Evolutionary conservation across 2,113 vertebrate species (phyloP).

Genomic region (Aramus guarauna): DNA sequence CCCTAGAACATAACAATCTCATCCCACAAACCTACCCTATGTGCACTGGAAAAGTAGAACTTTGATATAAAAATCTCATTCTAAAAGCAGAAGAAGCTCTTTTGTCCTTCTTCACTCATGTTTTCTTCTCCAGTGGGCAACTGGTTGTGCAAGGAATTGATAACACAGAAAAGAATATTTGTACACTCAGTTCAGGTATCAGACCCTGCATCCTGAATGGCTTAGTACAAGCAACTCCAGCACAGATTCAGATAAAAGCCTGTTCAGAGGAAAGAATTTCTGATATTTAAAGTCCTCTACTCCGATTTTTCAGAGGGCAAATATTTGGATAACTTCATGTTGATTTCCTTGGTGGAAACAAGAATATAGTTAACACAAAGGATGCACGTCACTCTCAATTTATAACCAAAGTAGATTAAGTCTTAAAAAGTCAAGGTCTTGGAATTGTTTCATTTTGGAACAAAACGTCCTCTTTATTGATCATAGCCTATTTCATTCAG

Average conservation of each 20-base stretch:
- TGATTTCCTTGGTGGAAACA: not conserved
- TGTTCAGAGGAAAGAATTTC: not conserved
- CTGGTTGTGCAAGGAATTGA: not conserved
- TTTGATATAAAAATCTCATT: not conserved
- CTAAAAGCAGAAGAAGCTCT: not conserved
- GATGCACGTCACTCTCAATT: not conserved
- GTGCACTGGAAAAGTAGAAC: not conserved
- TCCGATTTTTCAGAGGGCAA: not conserved
- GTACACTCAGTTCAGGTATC: not conserved
- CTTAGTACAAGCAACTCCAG: not conserved
- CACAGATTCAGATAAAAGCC: not conserved
- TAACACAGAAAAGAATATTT: not conserved
- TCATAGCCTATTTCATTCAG: not conserved
- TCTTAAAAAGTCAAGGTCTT: not conserved
- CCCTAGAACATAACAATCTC: not conserved
- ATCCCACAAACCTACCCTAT: not conserved
- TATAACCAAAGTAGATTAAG: not conserved
- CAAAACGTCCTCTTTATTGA: not conserved
- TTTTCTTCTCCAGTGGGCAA: not conserved
- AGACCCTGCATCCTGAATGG: not conserved
- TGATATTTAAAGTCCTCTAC: not conserved
- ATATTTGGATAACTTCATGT: not conserved
- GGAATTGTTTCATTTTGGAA: not conserved
- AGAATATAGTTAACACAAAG: not conserved
- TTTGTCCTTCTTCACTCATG: fast-evolving